These are phyloP conservation scores for Hecatera dysodea DNA, from an alignment of 2,888 invertebrate genomes.

Conservation along the genomic window DNA sequence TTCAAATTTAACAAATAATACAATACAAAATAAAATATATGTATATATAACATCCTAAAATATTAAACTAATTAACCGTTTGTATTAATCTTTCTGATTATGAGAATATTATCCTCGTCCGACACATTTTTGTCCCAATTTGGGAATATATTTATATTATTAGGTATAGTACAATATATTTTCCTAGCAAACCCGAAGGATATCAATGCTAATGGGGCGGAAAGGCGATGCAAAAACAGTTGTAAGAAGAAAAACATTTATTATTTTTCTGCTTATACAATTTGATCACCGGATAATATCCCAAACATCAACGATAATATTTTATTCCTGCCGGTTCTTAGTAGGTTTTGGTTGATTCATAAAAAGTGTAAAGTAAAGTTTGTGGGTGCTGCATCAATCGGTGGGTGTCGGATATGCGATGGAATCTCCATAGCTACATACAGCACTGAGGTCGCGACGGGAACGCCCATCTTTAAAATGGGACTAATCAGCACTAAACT, in stretches of 20 bases:
- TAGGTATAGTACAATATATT: background rate
- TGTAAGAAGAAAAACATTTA: background rate
- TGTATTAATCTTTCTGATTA: no score
- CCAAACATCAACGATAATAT: background rate
- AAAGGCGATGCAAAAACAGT: background rate
- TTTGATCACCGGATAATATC: background rate
- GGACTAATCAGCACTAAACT: background rate
- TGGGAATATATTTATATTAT: no score
- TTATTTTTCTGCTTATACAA: background rate
- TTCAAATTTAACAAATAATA: no score
- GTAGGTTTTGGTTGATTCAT: background rate
- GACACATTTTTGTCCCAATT: no score
- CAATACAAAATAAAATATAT: no score
- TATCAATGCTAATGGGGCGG: background rate
- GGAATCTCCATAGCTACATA: background rate
- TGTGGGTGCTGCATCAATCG: constrained; percentile 10
- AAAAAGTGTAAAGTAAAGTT: constrained; percentile 14
- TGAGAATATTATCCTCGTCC: no score
- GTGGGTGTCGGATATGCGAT: background rate
- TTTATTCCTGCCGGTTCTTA: background rate
- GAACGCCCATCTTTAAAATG: background rate
- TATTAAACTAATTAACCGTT: no score
- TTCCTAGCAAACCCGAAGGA: background rate
- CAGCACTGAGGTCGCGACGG: background rate
- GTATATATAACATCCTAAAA: no score